Percentiles rank a stretch among this genome's conserved stretches.
phyloP scores from a whole-genome alignment of 2,113 vertebrate species.

The Odocoileus virginianus region DNA sequence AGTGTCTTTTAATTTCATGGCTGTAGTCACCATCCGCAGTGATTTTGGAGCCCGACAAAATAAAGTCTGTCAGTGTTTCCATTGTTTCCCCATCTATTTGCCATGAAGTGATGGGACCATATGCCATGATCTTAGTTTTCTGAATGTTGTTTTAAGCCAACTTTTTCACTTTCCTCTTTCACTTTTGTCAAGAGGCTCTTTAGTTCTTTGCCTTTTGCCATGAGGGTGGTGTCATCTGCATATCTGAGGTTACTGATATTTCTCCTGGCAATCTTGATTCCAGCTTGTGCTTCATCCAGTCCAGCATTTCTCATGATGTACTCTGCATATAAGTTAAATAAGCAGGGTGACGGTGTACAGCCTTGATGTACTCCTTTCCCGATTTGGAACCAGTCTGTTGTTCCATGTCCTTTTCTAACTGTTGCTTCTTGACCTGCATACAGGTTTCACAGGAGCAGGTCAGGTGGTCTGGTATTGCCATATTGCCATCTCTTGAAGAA shows the following conservation, averaged over 20 bases:
- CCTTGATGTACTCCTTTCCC: background rate
- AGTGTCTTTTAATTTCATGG: background rate
- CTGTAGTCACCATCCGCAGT: background rate
- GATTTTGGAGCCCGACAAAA: background rate
- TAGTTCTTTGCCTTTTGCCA: background rate
- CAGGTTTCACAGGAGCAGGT: background rate
- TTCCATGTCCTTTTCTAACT: background rate
- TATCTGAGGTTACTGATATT: background rate
- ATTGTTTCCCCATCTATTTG: background rate
- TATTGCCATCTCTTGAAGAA: background rate
- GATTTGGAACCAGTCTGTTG: background rate
- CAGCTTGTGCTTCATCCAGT: background rate
- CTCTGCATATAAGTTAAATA: background rate
- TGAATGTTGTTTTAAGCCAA: background rate
- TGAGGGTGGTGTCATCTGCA: background rate
- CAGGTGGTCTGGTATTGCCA: background rate
- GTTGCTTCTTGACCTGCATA: background rate
- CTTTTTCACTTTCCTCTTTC: background rate
- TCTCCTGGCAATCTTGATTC: fast-evolving
- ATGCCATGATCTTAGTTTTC: background rate
- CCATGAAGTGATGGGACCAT: background rate
- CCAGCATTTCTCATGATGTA: background rate
- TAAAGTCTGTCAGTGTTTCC: background rate
- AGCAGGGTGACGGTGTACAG: background rate
- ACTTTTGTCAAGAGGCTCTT: background rate